phyloP scores from a whole-genome alignment of 2,113 vertebrate species.

The Rhinogobius similis region DNA sequence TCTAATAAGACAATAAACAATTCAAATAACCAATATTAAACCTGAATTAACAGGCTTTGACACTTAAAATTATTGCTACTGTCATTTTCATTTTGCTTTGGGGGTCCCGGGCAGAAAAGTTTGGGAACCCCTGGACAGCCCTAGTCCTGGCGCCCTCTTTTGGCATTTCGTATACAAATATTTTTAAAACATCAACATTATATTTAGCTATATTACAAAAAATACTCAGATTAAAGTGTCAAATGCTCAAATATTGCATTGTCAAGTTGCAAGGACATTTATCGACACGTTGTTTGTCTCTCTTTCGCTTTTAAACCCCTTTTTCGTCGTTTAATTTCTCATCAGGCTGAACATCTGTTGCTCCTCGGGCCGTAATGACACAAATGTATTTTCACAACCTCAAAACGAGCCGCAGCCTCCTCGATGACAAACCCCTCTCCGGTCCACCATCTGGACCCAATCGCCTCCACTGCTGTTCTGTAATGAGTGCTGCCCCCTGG shows the following conservation, averaged over 20 bases:
- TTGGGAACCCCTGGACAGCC: too few species aligned
- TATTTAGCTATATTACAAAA: too few species aligned
- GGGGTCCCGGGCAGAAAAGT: too few species aligned
- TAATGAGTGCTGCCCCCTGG: background rate
- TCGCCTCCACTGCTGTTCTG: background rate
- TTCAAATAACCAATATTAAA: too few species aligned
- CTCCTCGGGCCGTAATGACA: background rate
- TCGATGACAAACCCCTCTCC: background rate
- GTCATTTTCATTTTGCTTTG: too few species aligned
- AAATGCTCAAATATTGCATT: background rate
- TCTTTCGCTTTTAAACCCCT: background rate
- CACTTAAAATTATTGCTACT: too few species aligned
- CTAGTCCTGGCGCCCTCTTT: too few species aligned
- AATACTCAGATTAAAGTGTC: background rate
- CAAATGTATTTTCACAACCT: constrained; percentile 7
- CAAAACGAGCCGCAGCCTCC: background rate
- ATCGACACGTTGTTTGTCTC: background rate
- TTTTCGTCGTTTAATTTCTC: background rate
- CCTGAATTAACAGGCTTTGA: too few species aligned
- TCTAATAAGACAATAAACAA: too few species aligned
- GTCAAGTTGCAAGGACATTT: background rate
- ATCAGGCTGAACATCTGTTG: background rate
- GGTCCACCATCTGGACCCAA: background rate
- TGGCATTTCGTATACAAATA: too few species aligned
- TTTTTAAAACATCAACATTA: too few species aligned